Evolutionary conservation across 2,113 vertebrate genomes (phyloP), one percentile per base, ranked within the genome.

Genomic region (Brachyhypopomus gauderio): DNA sequence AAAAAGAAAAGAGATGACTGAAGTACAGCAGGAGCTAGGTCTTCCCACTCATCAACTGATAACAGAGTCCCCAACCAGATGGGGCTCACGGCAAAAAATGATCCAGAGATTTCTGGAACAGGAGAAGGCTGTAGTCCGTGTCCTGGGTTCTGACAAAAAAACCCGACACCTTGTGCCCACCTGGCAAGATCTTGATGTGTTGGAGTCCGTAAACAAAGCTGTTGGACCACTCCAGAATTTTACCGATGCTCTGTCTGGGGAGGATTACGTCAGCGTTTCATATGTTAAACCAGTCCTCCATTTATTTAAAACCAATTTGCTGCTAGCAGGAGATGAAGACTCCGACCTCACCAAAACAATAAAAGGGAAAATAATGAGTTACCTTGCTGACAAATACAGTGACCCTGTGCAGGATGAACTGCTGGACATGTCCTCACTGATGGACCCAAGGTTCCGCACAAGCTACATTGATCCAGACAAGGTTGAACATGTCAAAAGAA

Each of bases 371-470:
- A 75, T 74, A 71, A 73, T 86, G 41, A 17, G n/a, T 22, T 78
- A 83, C 19, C 76, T 79, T 38, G 77, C 69, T 14, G 27, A 75
- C 23, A 76, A 75, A 71, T 84, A 73, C 56, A 38, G 77, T 5
- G 60, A 83, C 36, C 84, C 78, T 77, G 48, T 55, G 58, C 75
- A 69, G 64, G 66, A 77, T 77, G 20, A 85, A 80, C 85, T 83
- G 48, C 60, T 83, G 77, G 73, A 81, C 52, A 77, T 77, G 58
- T 67, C 67, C 14, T 77, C 72, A 71, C 73, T 72, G 17, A 52
- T 75, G 36, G 72, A 84, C 62, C 80, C 64, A 14, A 64, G 70
- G 30, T 83, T 79, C 64, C 66, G 52, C 7, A 72, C 25, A 45
- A 85, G 62, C 25, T 76, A 79, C 75, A 76, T 76, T 60, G 77